Percentiles rank a stretch among this genome's conserved stretches.
Evolutionary conservation across 1,140 invertebrate genomes (phyloP).

Genomic region (Cydia amplana): DNA sequence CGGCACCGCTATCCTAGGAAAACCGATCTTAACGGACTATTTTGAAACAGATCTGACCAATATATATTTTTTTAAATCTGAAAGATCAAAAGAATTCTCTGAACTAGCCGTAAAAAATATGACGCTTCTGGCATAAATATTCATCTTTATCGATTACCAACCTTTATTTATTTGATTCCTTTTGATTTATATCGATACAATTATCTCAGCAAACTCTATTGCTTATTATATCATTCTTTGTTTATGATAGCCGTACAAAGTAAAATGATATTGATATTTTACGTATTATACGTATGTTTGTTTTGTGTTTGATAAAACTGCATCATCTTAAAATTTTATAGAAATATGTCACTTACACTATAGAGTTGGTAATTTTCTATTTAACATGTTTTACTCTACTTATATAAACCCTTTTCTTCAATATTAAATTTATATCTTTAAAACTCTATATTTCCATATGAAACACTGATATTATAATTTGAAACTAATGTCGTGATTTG

Average conservation of each 20-base stretch:
- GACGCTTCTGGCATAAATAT: too few relatives aligned
- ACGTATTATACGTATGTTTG: background rate
- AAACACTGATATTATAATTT: slow-evolving; percentile 28
- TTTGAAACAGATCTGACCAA: too few relatives aligned
- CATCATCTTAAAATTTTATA: slow-evolving; percentile 39
- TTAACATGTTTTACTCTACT: slow-evolving; percentile 49
- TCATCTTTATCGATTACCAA: too few relatives aligned
- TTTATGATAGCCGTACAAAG: slow-evolving; percentile 1
- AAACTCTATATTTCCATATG: slow-evolving; percentile 27
- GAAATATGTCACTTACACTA: slow-evolving; percentile 39
- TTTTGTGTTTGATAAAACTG: slow-evolving; percentile 15
- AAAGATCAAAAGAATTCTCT: too few relatives aligned
- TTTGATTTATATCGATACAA: too few relatives aligned
- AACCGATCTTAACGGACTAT: too few relatives aligned
- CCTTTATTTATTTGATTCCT: too few relatives aligned
- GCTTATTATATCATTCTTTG: background rate
- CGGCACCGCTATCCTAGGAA: too few relatives aligned
- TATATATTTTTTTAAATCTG: too few relatives aligned
- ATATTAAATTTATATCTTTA: background rate
- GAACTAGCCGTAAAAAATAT: too few relatives aligned
- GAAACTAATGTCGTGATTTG: slow-evolving; percentile 41
- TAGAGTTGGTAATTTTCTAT: slow-evolving; percentile 40
- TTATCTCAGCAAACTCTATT: too few relatives aligned
- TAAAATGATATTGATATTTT: background rate
- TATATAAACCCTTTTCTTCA: slow-evolving; percentile 30